A percentile compares a stretch with the other conserved stretches of the same genome.
These are phyloP conservation scores for Caenorhabditis elegans DNA, from an alignment of 1,140 invertebrate genomes.

Conservation along the genomic window DNA sequence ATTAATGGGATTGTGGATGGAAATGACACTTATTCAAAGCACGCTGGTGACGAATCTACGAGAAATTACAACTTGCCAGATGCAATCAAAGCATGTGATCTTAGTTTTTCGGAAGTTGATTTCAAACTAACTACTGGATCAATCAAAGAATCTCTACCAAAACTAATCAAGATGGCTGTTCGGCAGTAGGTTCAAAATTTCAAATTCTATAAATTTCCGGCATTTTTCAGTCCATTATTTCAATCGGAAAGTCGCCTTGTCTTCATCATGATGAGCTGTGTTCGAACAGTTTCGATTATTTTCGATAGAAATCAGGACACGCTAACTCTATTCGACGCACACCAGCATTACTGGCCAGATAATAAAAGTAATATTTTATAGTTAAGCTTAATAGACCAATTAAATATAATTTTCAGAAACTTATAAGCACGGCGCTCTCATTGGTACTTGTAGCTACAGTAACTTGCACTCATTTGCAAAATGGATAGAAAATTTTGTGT, in stretches of 20 bases:
- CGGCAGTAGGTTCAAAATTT: neutral
- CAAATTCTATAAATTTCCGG: neutral
- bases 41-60: neutral
- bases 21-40: neutral
- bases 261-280: neutral
- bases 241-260: neutral
- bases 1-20: neutral
- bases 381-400: too few relatives aligned
- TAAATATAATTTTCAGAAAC: neutral
- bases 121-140: slow-evolving; percentile 5
- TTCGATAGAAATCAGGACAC: neutral
- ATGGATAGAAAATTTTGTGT: neutral
- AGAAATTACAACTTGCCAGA: slow-evolving; percentile 9
- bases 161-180: neutral
- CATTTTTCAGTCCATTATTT: neutral
- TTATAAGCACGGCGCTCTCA: neutral
- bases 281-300: neutral
- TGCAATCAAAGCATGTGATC: neutral
- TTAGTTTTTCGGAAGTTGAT: neutral
- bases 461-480: neutral
- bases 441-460: slow-evolving; percentile 10
- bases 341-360: neutral
- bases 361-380: neutral
- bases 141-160: neutral
- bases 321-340: neutral